Evolutionary conservation across 2,113 vertebrate genomes (phyloP), one percentile per base, ranked within the genome.

Genomic region (Eptesicus fuscus): DNA sequence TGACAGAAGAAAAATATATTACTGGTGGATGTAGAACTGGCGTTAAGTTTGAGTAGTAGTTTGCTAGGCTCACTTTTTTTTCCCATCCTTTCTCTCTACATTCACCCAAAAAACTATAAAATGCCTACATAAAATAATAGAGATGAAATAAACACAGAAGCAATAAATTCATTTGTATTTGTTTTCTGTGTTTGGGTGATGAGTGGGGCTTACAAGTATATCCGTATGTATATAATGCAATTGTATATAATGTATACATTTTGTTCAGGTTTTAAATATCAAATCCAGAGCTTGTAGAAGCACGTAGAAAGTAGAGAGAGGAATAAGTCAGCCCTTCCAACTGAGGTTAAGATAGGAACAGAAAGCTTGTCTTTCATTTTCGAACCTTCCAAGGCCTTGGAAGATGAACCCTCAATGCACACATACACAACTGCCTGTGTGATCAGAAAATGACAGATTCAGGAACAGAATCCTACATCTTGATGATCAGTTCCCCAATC

Each of bases 21-120:
- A 84, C 20, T 51, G 30, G 35, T 20, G 3, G 35, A 65, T 65
- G 32, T 44, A 74, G 40, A 82, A 47, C 5, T 82, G 11, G 74
- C 16, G 20, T 79, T 35, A 88, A 53, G 44, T n/a, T 17, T 69
- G 23, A 95, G n/a, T 18, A 93, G 32, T 10, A 82, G 47, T 74
- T 65, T 93, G 32, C 44, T 28, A 51, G 42, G 8, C 28, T 91
- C 49, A 77, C 67, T 79, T 32, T 23, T 73, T 53, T 13, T 30
- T 5, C 9, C 51, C 13, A 67, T 32, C 14, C 47, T 83, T 82
- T 78, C 44, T 88, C n/a, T 92, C 5, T 77, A n/a, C 16, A 61
- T 59, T 95, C 25, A 79, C 17, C 25, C 56, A 90, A 61, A 95
- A 96, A 96, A 88, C 14, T 89, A 89, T 18, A 87, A 71, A 93